Base-by-base conservation (phyloP, 2,113 vertebrate genomes). In the Ochotona princeps region DNA sequence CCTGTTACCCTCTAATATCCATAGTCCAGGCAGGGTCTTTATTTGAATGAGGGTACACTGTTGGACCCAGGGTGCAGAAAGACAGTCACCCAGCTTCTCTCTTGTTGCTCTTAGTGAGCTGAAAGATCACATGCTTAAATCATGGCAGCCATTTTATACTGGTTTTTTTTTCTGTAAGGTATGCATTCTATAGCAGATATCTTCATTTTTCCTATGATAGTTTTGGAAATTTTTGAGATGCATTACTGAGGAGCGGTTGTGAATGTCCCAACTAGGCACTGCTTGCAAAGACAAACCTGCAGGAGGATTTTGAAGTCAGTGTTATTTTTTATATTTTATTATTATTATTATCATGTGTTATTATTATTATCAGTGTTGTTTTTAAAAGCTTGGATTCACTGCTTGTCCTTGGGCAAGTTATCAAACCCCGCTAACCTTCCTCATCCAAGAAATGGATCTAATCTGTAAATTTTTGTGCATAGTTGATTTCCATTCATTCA, bases 321-420 rank as follows among this genome's bases (percentile, higher is more conserved):
- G 30, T 82, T 86, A 44, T 23, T 14, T 73, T 44, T 89, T 57
- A 67, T 44, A 44, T 6, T 4, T 44, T 44, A n/a, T 6, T 44
- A 44, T 44, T 44, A 44, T 44, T 44, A 44, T 44, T 44, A 6
- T 44, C 38, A 44, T 44, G 38, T 44, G 38, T 44, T 44, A 6
- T 44, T 44, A 44, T 6, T 44, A 44, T 44, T 44, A 44, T 4
- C 38, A 44, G 21, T 73, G 30, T 82, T 86, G 49, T 23, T 14
- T 73, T 89, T 57, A 67, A 89, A 74, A 83, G 44, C 57, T 57
- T 63, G 17, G 12, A 23, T 72, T 89, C 28, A 74, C 75, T 15
- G 44, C 54, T 65, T 81, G 32, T 38, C 63, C 54, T 51, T 94
- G 82, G 49, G 66, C 69, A 90, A 85, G 51, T 89, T 92, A 87